These are phyloP conservation scores for Capreolus pygargus DNA, from an alignment of 2,113 vertebrate species.

Conservation along the genomic window DNA sequence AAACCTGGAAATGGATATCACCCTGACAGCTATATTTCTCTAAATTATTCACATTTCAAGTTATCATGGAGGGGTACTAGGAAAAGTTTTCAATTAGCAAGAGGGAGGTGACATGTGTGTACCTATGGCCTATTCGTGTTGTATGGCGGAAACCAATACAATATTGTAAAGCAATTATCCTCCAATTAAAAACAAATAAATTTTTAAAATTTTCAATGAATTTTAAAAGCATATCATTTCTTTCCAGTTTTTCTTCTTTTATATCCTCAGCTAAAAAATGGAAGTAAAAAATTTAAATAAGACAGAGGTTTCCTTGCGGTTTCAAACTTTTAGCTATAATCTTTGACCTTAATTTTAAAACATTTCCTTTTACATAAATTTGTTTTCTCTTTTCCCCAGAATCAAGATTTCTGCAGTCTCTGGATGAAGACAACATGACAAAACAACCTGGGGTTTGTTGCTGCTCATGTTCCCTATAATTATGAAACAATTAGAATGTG, in stretches of 20 bases:
- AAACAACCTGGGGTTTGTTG: constrained; percentile 95
- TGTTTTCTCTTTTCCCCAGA: constrained; percentile 81
- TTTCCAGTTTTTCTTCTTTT: neutral
- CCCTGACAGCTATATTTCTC: neutral
- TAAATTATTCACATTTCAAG: neutral
- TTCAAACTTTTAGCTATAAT: neutral
- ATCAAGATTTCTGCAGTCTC: constrained; percentile 93
- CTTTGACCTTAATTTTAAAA: neutral
- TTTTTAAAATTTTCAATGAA: neutral
- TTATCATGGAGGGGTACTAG: neutral
- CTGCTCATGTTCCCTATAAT: constrained; percentile 41
- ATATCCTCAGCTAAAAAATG: neutral
- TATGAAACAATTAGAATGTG: constrained; percentile 46
- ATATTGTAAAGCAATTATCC: neutral
- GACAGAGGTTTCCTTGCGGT: neutral
- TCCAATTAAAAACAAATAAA: neutral
- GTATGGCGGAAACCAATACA: neutral
- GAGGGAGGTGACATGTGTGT: neutral
- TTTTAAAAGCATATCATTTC: neutral
- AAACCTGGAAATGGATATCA: neutral
- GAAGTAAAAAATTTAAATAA: neutral
- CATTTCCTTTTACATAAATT: neutral
- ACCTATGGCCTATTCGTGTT: neutral
- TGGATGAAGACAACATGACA: constrained; percentile 97
- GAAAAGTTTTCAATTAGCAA: neutral